A percentile compares a stretch with the other conserved stretches of the same genome.
Evolutionary conservation across 2,113 vertebrate species (phyloP).

Genomic region (Reinhardtius hippoglossoides): DNA sequence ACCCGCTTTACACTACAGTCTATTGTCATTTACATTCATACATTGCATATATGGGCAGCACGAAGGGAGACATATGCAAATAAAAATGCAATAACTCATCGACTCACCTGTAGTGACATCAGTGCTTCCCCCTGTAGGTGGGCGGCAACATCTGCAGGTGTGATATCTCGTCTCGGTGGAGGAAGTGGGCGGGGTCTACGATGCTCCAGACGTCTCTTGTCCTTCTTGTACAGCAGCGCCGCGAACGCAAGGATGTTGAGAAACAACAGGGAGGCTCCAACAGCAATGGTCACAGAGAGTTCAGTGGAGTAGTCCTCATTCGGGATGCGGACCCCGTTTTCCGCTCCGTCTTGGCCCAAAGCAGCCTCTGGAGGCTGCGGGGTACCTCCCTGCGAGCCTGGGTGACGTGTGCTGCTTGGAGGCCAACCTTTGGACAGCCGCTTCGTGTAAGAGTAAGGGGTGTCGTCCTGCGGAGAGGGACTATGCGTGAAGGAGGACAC

Average conservation of each 20-base stretch:
- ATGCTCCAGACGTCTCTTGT: slow-evolving; percentile 91
- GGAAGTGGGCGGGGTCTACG: slow-evolving; percentile 85
- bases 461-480: slow-evolving; percentile 92
- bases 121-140: slow-evolving; percentile 94
- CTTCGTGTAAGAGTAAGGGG: slow-evolving; percentile 92
- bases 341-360: slow-evolving; percentile 65
- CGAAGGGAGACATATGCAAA: neutral
- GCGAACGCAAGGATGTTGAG: slow-evolving; percentile 97
- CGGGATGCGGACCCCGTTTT: slow-evolving; percentile 62
- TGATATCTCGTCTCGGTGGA: slow-evolving; percentile 90
- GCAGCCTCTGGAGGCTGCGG: slow-evolving; percentile 81
- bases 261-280: slow-evolving; percentile 93
- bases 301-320: slow-evolving; percentile 94
- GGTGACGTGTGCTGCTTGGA: slow-evolving; percentile 88
- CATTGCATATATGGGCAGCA: too few relatives aligned
- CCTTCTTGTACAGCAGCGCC: slow-evolving; percentile 95
- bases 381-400: slow-evolving; percentile 86
- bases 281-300: slow-evolving; percentile 95
- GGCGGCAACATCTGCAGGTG: slow-evolving; percentile 86
- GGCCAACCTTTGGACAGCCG: slow-evolving; percentile 89
- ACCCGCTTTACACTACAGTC: too few relatives aligned
- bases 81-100: neutral
- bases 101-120: slow-evolving; percentile 90
- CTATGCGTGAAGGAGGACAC: slow-evolving; percentile 96
- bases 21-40: too few relatives aligned